These are phyloP conservation scores for Agrenia bidenticulata DNA, from an alignment of 2,888 invertebrate species.

Conservation along the genomic window DNA sequence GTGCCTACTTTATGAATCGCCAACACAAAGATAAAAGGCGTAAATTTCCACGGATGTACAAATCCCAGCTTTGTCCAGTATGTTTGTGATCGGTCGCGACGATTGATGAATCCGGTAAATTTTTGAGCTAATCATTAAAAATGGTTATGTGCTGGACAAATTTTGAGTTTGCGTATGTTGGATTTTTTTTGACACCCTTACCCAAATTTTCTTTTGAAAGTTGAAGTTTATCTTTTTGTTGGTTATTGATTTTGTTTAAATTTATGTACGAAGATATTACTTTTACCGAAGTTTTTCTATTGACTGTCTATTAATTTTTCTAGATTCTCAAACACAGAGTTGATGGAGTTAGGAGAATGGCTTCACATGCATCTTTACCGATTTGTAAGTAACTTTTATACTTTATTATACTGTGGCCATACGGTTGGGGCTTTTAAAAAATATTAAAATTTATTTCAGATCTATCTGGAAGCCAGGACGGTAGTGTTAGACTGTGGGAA, in stretches of 20 bases:
- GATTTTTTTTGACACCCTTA: neutral
- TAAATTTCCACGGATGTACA: conserved; percentile 93
- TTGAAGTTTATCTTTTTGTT: neutral
- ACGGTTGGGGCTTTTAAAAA: neutral
- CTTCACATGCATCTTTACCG: conserved; percentile 92
- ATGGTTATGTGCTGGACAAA: no score
- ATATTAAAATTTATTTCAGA: conserved; percentile 61
- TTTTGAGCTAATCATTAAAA: no score
- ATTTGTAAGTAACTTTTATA: conserved; percentile 73
- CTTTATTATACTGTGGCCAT: neutral
- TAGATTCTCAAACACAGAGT: conserved; percentile 93
- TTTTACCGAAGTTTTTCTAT: neutral
- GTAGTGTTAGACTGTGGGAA: conserved; percentile 95
- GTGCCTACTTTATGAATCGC: conserved; percentile 26
- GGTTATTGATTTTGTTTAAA: conserved; percentile 1
- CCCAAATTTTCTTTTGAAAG: neutral
- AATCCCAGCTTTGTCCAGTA: conserved; percentile 93
- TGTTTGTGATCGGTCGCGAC: conserved; percentile 94
- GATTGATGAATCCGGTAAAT: conserved; percentile 93
- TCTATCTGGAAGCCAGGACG: conserved; percentile 92
- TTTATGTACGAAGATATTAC: neutral
- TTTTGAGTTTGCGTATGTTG: neutral
- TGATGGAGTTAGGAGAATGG: conserved; percentile 91
- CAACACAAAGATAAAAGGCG: conserved; percentile 77
- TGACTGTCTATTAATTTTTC: conserved; percentile 47